Evolutionary conservation across 2,888 invertebrate species (phyloP).

Genomic region (Acrobasis consociella): DNA sequence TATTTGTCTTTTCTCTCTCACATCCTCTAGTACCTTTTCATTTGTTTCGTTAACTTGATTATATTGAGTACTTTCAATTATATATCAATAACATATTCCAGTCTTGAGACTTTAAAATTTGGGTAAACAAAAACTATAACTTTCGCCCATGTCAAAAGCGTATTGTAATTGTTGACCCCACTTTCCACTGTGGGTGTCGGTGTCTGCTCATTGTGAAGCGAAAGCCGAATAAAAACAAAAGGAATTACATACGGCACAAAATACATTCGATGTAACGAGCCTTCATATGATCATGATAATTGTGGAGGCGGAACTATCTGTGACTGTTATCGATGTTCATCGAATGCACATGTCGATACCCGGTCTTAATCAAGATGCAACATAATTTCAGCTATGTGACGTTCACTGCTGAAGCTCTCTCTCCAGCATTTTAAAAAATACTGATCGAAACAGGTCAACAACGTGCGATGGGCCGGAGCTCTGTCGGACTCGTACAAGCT

Average conservation of each 20-base stretch:
- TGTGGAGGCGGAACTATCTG: conserved; percentile 7
- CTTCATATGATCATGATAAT: conserved; percentile 26
- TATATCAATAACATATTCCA: no score
- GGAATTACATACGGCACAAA: conserved; percentile 47
- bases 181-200: conserved; percentile 71
- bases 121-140: conserved; percentile 56
- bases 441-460: no score
- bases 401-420: no score
- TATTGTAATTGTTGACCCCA: conserved; percentile 54
- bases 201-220: conserved; percentile 65
- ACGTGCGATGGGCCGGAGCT: no score
- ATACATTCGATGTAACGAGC: conserved; percentile 27
- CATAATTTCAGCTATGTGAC: no score
- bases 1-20: no score
- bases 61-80: no score
- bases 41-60: no score
- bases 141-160: conserved; percentile 61
- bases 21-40: no score
- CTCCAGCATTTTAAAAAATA: no score
- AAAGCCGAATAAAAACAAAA: conserved; percentile 72
- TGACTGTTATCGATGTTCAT: conserved; percentile 2
- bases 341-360: not conserved
- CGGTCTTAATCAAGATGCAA: no score
- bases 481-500: no score
- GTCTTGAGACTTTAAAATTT: conserved; percentile 27